Base-by-base conservation (phyloP, 2,113 vertebrate species). In the Gambusia holbrooki region DNA sequence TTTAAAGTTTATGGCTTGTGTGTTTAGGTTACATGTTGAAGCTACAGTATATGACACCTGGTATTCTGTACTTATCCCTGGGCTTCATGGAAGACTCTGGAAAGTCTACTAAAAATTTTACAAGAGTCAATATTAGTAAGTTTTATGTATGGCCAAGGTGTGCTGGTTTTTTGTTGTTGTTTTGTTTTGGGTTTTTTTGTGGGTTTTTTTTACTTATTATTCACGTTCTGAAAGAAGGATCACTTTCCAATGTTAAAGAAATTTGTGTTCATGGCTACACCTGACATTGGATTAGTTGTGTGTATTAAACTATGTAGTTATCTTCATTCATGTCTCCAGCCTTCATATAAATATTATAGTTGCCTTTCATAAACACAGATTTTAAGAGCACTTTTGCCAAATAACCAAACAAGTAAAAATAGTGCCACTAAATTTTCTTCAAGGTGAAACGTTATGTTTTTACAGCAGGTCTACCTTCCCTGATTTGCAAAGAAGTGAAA, bases 201-300 rank as follows among this genome's bases (percentile, higher is more conserved):
- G 30, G 30, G 1, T 29, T 29, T 29, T 13, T 69, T 51, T 67
- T 14, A 77, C 74, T 32, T 71, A 63, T 77, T 61, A 62, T 64
- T 74, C 54, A 62, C 40, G 64, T 62, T 22, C 45, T 69, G 54
- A 69, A 32, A 85, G 71, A 66, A 74, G 66, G 28, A 58, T 61
- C 67, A 13, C 62, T 76, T 86, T 76, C 83, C 75, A 83, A 82
- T 78, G 69, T 74, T 32, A 79, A 86, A 83, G 66, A 79, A 73
- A 42, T 75, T 73, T 17, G 33, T 51, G 73, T 76, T 9, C 70
- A 84, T 74, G 81, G 72, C 71, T 70, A 13, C 71, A 71, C 48
- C 67, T 51, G 60, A 48, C 58, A 2, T 72, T 62, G 42, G 3
- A 45, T 67, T 48, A 27, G 7, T 51, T 68, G 22, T 13, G 37